Evolutionary conservation across 2,888 invertebrate genomes (phyloP), one percentile per base, ranked within the genome.

Genomic region (Andrena dorsata): DNA sequence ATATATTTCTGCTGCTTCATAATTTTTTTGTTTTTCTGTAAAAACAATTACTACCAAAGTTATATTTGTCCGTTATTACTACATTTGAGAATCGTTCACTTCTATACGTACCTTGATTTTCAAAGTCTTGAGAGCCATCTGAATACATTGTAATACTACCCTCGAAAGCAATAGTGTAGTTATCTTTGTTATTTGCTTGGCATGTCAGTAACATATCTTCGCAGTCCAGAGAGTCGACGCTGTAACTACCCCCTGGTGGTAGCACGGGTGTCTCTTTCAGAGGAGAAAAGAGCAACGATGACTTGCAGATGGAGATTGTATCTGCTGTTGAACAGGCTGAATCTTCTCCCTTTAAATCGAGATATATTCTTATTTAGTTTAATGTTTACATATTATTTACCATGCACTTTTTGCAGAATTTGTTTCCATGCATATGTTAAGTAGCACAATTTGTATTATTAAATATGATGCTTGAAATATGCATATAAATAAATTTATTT

Each of bases 161-260:
- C 95, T 98, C 98, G 91, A 98, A 98, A 88, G 98, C 98, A 92
- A 98, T 98, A 85, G 98, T 98, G 94, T 98, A 98, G 95, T 98
- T 98, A 94, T 98, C 97, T 95, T 98, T 98, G 94, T 98, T 98
- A 89, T 95, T 95, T 83, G 98, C 97, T 94, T 97, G 97, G 94
- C 98, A 98, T 84, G 98, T 98, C 87, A 98, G 95, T 94, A 98
- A 96, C 92, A 98, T 97, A 92, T 98, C 98, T 93, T 98, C 98
- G 94, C 98, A 97, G 94, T 98, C 98, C 90, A 98, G 95, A 86
- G 98, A 98, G 94, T 98, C 98, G 83, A 98, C 98, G 90, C 98
- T 98, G 94, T 97, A 97, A 94, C 97, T 97, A 77, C 95, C 95
- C 76, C 96, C 96, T 66, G 95, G 95, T 86, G 97, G 96, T 86